Evolutionary conservation across 2,888 invertebrate species (phyloP).

Genomic region (Cheilosia urbana): DNA sequence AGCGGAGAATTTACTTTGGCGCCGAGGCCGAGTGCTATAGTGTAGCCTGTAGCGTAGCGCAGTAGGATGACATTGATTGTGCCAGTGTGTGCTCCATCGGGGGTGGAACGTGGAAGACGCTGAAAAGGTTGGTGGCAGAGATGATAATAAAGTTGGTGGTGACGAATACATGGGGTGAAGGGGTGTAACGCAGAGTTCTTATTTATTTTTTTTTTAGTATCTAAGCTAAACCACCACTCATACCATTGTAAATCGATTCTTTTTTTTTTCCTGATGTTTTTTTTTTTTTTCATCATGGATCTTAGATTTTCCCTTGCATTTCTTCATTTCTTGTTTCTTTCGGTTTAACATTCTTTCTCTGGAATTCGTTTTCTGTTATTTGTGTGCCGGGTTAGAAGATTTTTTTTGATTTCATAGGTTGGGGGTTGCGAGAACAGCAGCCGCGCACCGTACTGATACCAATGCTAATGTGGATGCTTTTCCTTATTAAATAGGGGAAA

Average conservation of each 20-base stretch:
- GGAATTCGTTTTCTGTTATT: slow-evolving; percentile 59
- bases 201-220: slow-evolving; percentile 30
- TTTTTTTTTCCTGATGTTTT: slow-evolving; percentile 38
- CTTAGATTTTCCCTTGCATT: slow-evolving; percentile 52
- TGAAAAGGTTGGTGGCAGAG: slow-evolving; percentile 16
- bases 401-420: not conserved
- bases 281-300: slow-evolving; percentile 47
- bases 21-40: slow-evolving; percentile 20
- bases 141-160: slow-evolving; percentile 63
- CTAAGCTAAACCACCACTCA: slow-evolving; percentile 16
- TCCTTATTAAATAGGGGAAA: slow-evolving; percentile 71
- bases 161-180: slow-evolving; percentile 55
- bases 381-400: slow-evolving; percentile 49
- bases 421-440: slow-evolving; percentile 15
- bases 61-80: slow-evolving; percentile 41
- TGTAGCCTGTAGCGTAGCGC: slow-evolving; percentile 3
- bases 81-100: slow-evolving; percentile 2
- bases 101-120: not conserved
- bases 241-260: slow-evolving; percentile 44
- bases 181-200: slow-evolving; percentile 41
- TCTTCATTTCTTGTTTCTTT: slow-evolving; percentile 26
- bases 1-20: slow-evolving; percentile 47
- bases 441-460: slow-evolving; percentile 37
- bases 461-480: slow-evolving; percentile 71
- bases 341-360: slow-evolving; percentile 43